phyloP scores from a whole-genome alignment of 2,113 vertebrate species.

The Rynchops niger region DNA sequence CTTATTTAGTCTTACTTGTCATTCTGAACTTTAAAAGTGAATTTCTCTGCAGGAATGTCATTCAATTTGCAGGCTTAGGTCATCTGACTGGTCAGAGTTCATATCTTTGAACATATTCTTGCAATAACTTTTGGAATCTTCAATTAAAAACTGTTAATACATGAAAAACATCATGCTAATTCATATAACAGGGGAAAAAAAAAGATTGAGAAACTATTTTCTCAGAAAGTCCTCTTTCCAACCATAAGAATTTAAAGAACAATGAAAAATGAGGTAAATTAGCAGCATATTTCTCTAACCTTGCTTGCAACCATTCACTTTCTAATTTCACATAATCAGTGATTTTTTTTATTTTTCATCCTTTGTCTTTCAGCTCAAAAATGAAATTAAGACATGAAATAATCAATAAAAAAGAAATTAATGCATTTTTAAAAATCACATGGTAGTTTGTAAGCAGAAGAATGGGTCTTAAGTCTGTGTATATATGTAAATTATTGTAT shows the following conservation, averaged over 20 bases:
- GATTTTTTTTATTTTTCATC: background rate
- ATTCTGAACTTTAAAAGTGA: background rate
- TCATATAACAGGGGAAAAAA: background rate
- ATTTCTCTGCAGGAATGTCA: background rate
- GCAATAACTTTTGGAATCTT: background rate
- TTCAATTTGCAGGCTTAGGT: background rate
- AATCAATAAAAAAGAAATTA: background rate
- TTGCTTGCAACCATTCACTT: background rate
- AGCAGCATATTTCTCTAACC: background rate
- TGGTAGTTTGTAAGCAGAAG: background rate
- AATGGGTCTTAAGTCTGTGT: background rate
- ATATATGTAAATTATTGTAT: background rate
- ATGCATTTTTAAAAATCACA: background rate
- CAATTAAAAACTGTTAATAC: background rate
- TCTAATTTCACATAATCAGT: background rate
- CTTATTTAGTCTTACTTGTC: background rate
- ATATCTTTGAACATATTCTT: background rate
- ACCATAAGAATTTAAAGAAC: background rate
- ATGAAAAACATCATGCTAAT: background rate
- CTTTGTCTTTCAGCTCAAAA: background rate
- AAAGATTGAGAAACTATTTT: background rate
- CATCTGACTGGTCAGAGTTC: background rate
- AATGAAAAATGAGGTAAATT: background rate
- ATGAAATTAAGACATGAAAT: background rate
- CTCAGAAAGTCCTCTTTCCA: background rate